phyloP scores from a whole-genome alignment of 2,113 vertebrate genomes.

The Rhinichthys klamathensis region DNA sequence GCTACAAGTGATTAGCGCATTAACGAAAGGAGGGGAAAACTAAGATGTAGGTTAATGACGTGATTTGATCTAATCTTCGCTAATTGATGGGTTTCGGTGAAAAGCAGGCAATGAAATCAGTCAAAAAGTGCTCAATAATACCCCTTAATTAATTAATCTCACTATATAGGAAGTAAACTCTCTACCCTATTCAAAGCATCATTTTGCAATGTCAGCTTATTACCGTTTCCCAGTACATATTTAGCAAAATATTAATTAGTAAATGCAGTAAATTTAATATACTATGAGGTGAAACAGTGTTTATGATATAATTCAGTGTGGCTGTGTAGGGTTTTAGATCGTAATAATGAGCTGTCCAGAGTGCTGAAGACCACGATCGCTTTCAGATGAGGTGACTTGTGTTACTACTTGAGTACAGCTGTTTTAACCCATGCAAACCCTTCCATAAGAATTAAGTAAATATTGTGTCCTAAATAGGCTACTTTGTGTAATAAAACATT shows the following conservation, averaged over 20 bases:
- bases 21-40: constrained; percentile 10
- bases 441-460: background rate
- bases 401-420: background rate
- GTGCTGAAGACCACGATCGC: constrained; percentile 58
- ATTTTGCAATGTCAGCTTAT: background rate
- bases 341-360: constrained; percentile 63
- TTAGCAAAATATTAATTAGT: background rate
- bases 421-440: background rate
- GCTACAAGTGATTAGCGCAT: constrained; percentile 1
- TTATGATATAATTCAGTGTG: background rate
- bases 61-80: constrained; percentile 46
- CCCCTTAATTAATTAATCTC: background rate
- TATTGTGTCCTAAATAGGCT: background rate
- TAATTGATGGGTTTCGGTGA: constrained; percentile 58
- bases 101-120: constrained; percentile 1
- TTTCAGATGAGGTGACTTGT: background rate
- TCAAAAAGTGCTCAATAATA: background rate
- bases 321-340: constrained; percentile 16
- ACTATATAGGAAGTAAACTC: background rate
- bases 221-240: background rate
- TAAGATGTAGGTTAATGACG: constrained; percentile 36
- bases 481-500: background rate
- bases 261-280: background rate
- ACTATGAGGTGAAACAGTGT: background rate
- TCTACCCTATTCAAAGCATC: background rate